Base-by-base conservation (phyloP, 2,113 vertebrate species). In the Plecotus auritus region DNA sequence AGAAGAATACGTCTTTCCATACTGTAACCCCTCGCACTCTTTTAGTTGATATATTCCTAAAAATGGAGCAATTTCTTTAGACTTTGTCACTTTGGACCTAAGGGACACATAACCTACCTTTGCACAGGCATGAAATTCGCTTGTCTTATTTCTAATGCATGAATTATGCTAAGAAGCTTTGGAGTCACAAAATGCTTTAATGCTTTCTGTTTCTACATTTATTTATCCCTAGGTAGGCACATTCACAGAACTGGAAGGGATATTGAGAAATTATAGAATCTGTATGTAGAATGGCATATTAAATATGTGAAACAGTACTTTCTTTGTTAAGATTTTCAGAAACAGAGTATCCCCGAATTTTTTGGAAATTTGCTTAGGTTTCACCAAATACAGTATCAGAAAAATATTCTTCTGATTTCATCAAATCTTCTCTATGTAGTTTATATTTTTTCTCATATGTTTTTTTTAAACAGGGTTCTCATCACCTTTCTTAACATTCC, bases 21-120 rank as follows among this genome's bases (percentile, higher is more conserved):
- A 70, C 51, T 78, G 20, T 94, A 91, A 97, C n/a, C 13, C 8
- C 14, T 92, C 87, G 35, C 14, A 86, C 26, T 67, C 49, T 87
- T 94, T 96, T 88, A 86, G 23, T 73, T 97, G 95, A 96, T 95
- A 69, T 95, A 96, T 97, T 96, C 96, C 90, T 94, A 90, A 91
- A 96, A 94, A 81, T 32, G n/a, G 42, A 91, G 40, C 45, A 76
- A 97, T 92, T 72, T 86, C 95, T 96, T 94, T 94, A 86, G 92
- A 73, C 69, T 93, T n/a, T 95, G 85, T 95, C 85, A 97, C 73
- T 94, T 94, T 85, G 59, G 66, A 18, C 93, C 95, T 95, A 82
- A 86, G 88, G 92, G 82, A 96, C 85, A 93, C 11, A 95, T 95
- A 92, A 97, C 35, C 69, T 86, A 85, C 82, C 47, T 97, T 96